Evolutionary conservation across 2,888 invertebrate species (phyloP).

Genomic region (Drosophila sordidula): DNA sequence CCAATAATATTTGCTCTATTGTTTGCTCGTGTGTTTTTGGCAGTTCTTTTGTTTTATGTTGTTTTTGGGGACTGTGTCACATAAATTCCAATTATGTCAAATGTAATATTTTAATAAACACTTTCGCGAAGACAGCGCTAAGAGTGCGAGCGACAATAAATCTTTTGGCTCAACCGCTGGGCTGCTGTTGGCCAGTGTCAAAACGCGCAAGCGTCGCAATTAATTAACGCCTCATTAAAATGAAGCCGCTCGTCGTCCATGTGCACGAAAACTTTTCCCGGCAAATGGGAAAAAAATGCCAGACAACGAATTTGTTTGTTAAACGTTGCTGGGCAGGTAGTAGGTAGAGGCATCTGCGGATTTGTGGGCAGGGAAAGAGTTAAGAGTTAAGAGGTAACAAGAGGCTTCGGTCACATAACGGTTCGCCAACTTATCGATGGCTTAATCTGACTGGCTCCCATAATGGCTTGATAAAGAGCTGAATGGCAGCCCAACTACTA

Average conservation of each 20-base stretch:
- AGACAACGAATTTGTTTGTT: slow-evolving; percentile 51
- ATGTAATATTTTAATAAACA: slow-evolving; percentile 84
- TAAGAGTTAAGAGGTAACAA: neutral
- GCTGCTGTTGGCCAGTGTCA: slow-evolving; percentile 63
- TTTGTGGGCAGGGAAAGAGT: slow-evolving; percentile 2
- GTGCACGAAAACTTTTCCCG: slow-evolving; percentile 31
- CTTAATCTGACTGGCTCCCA: slow-evolving; percentile 67
- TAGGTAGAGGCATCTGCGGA: slow-evolving; percentile 8
- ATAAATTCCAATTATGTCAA: slow-evolving; percentile 84
- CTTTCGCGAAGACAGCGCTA: slow-evolving; percentile 63
- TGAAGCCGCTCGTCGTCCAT: slow-evolving; percentile 43
- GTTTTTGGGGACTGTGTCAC: slow-evolving; percentile 41
- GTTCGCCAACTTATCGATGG: slow-evolving; percentile 67
- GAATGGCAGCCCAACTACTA: slow-evolving; percentile 28
- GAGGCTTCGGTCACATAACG: slow-evolving; percentile 43
- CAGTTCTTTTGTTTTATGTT: neutral
- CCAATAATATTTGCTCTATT: slow-evolving; percentile 14
- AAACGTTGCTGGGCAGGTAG: slow-evolving; percentile 41
- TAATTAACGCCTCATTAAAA: slow-evolving; percentile 84
- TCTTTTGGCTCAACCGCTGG: slow-evolving; percentile 55
- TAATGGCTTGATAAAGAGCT: slow-evolving; percentile 80
- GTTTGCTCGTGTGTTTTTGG: slow-evolving; percentile 5
- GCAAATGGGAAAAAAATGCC: slow-evolving; percentile 65
- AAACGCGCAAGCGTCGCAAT: slow-evolving; percentile 80
- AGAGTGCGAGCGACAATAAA: slow-evolving; percentile 63